phyloP scores from a whole-genome alignment of 2,888 invertebrate genomes.

The Eutolmus rufibarbis region DNA sequence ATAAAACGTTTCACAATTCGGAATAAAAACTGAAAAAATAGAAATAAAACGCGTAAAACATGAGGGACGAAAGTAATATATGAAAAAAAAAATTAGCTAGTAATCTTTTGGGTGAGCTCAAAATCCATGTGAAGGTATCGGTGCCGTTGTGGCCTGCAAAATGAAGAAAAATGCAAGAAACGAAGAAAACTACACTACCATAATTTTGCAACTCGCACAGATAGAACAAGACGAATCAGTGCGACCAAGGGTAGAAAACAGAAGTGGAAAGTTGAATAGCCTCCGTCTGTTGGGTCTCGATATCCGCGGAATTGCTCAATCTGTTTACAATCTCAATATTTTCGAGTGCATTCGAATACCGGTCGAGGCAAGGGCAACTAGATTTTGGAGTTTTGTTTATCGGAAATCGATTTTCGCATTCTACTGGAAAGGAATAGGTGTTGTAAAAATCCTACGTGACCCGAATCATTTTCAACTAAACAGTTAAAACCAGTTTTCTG shows the following conservation, averaged over 20 bases:
- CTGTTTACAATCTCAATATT: background rate
- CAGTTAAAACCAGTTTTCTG: background rate
- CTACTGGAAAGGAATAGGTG: background rate
- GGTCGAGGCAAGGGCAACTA: background rate
- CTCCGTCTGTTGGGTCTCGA: background rate
- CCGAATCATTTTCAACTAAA: background rate
- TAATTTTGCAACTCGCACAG: background rate
- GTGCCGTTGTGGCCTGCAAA: background rate
- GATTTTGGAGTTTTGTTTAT: background rate
- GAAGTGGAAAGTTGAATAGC: background rate
- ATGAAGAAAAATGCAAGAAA: background rate
- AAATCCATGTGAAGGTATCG: background rate
- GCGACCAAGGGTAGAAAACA: background rate
- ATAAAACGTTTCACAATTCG: background rate
- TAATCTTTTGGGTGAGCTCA: background rate
- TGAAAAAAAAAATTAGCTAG: background rate
- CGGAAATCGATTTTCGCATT: background rate
- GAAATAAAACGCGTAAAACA: background rate
- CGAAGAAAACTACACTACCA: too few species aligned
- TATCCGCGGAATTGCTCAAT: background rate
- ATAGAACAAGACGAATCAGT: background rate
- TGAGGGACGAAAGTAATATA: background rate
- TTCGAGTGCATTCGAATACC: background rate
- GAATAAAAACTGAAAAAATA: background rate
- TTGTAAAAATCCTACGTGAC: background rate